These are phyloP conservation scores for Hoplodrina ambigua DNA, from an alignment of 2,888 invertebrate species.

Conservation along the genomic window DNA sequence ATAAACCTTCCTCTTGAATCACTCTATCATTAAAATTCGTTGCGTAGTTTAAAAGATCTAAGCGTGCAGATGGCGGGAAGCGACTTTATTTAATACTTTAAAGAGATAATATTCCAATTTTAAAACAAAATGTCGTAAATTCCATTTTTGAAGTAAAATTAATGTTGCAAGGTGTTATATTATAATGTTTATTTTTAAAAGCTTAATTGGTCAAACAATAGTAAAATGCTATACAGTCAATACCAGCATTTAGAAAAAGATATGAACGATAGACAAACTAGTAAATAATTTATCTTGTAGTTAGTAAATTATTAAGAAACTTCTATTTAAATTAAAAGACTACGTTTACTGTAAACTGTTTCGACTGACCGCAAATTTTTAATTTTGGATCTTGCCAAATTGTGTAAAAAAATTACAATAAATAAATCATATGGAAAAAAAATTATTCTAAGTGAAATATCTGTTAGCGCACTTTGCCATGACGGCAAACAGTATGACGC, in stretches of 20 bases:
- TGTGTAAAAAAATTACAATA: constrained; percentile 58
- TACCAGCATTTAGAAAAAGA: constrained; percentile 56
- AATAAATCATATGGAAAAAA: constrained; percentile 40
- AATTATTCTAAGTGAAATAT: neutral
- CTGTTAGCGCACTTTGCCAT: too few relatives aligned
- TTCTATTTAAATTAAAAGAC: constrained; percentile 70
- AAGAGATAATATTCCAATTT: neutral
- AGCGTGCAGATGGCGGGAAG: too few relatives aligned
- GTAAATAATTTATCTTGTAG: constrained; percentile 61
- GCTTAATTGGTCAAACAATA: constrained; percentile 20
- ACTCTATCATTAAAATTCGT: too few relatives aligned
- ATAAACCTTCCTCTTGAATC: too few relatives aligned
- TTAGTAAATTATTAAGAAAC: constrained; percentile 61
- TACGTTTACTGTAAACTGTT: constrained; percentile 68
- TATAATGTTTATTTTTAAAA: neutral
- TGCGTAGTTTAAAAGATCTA: too few relatives aligned
- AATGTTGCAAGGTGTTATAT: too few relatives aligned
- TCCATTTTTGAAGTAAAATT: too few relatives aligned
- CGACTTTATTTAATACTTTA: too few relatives aligned
- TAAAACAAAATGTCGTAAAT: neutral
- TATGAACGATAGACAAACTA: constrained; percentile 50
- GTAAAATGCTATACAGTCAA: constrained; percentile 12
- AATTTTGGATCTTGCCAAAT: constrained; percentile 84
- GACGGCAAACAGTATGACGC: too few relatives aligned
- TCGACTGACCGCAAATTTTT: constrained; percentile 75